Conservation (phyloP, 2,888 invertebrate genomes). For the Elegia similella region DNA sequence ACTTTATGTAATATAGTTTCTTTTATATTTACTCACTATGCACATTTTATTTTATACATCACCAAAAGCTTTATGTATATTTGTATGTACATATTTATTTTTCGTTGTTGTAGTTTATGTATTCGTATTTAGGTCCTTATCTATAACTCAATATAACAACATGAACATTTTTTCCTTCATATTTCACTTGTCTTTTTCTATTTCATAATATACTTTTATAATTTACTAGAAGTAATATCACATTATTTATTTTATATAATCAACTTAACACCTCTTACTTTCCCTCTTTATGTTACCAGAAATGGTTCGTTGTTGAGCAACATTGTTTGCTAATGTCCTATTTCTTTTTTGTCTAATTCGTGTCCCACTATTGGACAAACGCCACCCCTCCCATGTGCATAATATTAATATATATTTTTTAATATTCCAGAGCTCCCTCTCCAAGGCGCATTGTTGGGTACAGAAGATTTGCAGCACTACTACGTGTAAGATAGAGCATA, state of each 20-base stretch:
- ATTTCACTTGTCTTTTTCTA: not conserved
- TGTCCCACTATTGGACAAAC: no score
- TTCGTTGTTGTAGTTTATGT: not conserved
- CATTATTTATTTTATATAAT: no score
- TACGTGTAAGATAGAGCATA: constrained; percentile 38
- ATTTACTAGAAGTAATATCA: not conserved
- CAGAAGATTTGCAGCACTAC: constrained; percentile 68
- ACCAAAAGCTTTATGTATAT: not conserved
- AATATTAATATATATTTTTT: constrained; percentile 20
- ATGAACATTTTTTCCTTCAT: no score
- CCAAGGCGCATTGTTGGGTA: constrained; percentile 51
- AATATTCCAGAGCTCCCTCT: constrained; percentile 62
- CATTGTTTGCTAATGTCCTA: no score
- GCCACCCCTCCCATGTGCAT: no score
- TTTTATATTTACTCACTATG: not conserved
- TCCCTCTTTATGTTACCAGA: no score
- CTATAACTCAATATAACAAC: no score
- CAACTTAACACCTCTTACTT: no score
- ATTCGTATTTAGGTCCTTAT: no score
- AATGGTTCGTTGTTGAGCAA: no score
- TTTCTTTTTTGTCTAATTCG: no score
- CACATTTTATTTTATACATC: not conserved
- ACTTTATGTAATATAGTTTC: not conserved
- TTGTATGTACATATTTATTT: not conserved
- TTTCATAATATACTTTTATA: not conserved